phyloP scores from a whole-genome alignment of 2,113 vertebrate species.

The Astur gentilis region DNA sequence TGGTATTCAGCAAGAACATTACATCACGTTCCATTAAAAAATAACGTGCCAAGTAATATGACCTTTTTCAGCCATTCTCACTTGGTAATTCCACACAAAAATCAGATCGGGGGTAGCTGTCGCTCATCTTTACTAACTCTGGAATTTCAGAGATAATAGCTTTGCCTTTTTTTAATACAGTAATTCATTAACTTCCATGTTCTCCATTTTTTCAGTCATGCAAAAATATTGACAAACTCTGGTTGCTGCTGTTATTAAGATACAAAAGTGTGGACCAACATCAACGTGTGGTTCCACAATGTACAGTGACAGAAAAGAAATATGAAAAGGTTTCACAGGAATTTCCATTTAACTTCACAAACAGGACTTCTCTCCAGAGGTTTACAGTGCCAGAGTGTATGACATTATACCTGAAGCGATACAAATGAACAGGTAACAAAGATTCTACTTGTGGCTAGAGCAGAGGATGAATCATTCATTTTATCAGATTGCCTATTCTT shows the following conservation, averaged over 20 bases:
- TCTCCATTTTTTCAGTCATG: not conserved
- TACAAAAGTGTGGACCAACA: accelerated
- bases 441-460: not conserved
- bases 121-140: not conserved
- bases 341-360: not conserved
- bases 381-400: not conserved
- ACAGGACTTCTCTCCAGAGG: not conserved
- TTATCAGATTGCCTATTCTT: not conserved
- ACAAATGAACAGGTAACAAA: not conserved
- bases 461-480: not conserved
- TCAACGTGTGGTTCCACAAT: not conserved
- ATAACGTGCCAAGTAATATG: accelerated
- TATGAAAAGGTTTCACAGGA: not conserved
- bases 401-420: not conserved
- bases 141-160: not conserved
- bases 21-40: not conserved
- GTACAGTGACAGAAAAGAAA: not conserved
- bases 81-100: not conserved
- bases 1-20: not conserved
- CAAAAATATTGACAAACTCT: not conserved
- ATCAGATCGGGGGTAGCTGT: not conserved
- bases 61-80: not conserved
- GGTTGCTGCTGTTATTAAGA: not conserved
- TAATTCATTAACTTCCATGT: accelerated
- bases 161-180: not conserved